Conservation (phyloP, 2,888 invertebrate genomes). For the Apantesis nais region DNA sequence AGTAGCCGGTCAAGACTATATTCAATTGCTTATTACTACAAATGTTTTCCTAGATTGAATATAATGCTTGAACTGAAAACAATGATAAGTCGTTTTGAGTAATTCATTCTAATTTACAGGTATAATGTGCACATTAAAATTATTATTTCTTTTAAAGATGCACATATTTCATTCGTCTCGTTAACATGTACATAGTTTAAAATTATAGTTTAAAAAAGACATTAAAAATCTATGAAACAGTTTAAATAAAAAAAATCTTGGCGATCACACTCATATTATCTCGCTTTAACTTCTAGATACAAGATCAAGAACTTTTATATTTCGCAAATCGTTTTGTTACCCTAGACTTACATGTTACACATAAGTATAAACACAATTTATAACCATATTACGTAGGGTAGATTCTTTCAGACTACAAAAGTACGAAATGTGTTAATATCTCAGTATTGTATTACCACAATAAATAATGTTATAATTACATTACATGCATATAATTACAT, state of each 20-base stretch:
- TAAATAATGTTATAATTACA: constrained; percentile 17
- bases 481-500: constrained; percentile 11
- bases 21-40: too few relatives aligned
- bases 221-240: neutral
- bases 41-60: too few relatives aligned
- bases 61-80: too few relatives aligned
- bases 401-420: constrained; percentile 34
- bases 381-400: constrained; percentile 30
- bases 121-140: too few relatives aligned
- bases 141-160: too few relatives aligned
- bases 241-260: neutral
- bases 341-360: constrained; percentile 6
- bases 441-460: constrained; percentile 17
- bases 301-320: neutral
- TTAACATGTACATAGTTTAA: too few relatives aligned
- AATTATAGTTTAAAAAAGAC: too few relatives aligned
- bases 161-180: too few relatives aligned
- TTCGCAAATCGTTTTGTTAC: constrained; percentile 10
- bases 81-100: too few relatives aligned
- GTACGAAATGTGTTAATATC: constrained; percentile 32
- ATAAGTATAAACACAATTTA: constrained; percentile 36
- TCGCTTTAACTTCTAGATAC: neutral
- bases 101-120: too few relatives aligned
- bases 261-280: neutral
- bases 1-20: too few relatives aligned